phyloP scores from a whole-genome alignment of 2,113 vertebrate genomes.

The Calypte anna region DNA sequence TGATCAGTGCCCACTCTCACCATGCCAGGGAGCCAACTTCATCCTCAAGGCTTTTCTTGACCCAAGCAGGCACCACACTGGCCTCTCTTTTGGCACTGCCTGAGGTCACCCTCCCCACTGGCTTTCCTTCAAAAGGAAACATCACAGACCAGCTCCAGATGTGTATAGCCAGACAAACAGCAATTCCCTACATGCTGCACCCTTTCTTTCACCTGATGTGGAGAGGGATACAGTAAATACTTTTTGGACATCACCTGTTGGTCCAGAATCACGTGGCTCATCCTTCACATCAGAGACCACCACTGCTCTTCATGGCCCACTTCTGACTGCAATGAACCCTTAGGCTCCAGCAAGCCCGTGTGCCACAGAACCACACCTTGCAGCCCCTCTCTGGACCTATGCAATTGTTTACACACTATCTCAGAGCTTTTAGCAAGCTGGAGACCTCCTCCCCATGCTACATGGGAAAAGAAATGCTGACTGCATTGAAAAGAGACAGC shows the following conservation, averaged over 20 bases:
- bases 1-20: fast-evolving
- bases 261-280: background rate
- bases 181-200: too few relatives aligned
- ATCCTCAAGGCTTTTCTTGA: background rate
- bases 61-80: background rate
- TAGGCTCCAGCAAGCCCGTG: background rate
- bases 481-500: background rate
- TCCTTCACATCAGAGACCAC: background rate
- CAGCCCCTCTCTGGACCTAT: background rate
- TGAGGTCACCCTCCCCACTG: fast-evolving
- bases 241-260: background rate
- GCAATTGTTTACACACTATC: background rate
- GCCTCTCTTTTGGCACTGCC: background rate
- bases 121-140: background rate
- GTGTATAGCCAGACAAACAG: background rate
- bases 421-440: background rate
- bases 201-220: background rate
- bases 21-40: background rate
- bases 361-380: background rate
- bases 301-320: background rate
- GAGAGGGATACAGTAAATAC: background rate
- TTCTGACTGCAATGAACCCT: background rate
- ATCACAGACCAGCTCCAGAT: fast-evolving
- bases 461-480: background rate
- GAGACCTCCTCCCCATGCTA: background rate